Percentiles rank a stretch among this genome's conserved stretches.
These are phyloP conservation scores for Capitulum mitella DNA, from an alignment of 2,888 invertebrate genomes.

Conservation along the genomic window DNA sequence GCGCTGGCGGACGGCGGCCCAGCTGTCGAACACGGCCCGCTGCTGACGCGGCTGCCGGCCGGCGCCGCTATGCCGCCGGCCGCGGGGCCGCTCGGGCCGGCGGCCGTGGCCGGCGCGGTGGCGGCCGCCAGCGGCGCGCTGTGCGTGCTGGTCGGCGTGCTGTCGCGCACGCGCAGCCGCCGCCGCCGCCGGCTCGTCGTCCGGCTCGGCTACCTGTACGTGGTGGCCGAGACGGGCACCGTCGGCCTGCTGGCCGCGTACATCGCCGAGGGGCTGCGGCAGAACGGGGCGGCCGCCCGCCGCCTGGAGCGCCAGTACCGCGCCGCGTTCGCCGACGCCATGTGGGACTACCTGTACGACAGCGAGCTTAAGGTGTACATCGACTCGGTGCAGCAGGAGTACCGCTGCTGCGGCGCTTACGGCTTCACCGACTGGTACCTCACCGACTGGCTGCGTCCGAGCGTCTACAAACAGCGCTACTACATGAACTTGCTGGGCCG, in stretches of 20 bases:
- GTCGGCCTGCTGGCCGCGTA: not conserved
- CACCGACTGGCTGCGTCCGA: not conserved
- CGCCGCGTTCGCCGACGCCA: not conserved
- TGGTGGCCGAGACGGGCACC: not conserved
- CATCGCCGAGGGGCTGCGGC: not conserved
- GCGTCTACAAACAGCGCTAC: not conserved
- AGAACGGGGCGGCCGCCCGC: not conserved
- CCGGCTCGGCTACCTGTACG: not conserved
- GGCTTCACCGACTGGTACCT: conserved; percentile 6
- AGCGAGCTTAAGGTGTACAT: not conserved
- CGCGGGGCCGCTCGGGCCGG: not conserved
- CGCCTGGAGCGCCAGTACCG: not conserved
- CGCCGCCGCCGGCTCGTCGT: not conserved
- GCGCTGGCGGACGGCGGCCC: not conserved
- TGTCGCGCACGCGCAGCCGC: not conserved
- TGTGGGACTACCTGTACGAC: conserved; percentile 21
- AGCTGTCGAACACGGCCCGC: not conserved
- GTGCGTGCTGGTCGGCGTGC: not conserved
- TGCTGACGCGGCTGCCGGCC: not conserved
- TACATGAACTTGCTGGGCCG: not conserved
- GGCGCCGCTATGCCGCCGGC: not conserved
- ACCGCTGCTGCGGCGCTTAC: not conserved
- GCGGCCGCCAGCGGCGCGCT: not conserved
- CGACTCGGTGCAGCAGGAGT: not conserved
- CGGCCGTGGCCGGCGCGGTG: not conserved